phyloP scores from a whole-genome alignment of 2,797 vertebrate species.

The Aphelocoma californica region DNA sequence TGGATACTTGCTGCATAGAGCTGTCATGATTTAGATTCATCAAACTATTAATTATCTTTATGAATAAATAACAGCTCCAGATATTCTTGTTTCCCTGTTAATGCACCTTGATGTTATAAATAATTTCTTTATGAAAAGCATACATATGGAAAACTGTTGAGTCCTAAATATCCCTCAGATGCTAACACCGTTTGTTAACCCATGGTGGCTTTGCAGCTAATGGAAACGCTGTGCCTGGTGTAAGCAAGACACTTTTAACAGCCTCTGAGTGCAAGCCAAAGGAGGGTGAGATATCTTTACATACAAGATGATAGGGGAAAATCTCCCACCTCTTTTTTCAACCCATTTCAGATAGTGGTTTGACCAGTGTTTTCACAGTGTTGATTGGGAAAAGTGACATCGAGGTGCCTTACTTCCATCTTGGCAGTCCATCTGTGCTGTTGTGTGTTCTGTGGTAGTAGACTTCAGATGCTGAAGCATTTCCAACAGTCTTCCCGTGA shows the following conservation, averaged over 20 bases:
- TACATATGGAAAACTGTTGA: neutral
- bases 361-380: neutral
- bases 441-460: neutral
- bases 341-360: neutral
- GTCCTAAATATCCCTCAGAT: neutral
- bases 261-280: neutral
- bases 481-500: neutral
- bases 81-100: neutral
- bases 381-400: neutral
- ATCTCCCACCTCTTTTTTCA: neutral
- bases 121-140: neutral
- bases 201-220: neutral
- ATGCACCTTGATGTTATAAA: neutral
- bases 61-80: neutral
- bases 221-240: neutral
- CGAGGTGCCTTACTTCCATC: neutral
- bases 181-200: neutral
- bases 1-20: neutral
- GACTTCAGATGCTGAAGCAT: neutral
- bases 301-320: neutral
- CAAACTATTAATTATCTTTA: neutral
- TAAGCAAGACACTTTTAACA: neutral
- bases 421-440: neutral
- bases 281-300: neutral
- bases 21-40: neutral